Conservation (phyloP, 2,888 invertebrate species). For the Microdon myrmicae region DNA sequence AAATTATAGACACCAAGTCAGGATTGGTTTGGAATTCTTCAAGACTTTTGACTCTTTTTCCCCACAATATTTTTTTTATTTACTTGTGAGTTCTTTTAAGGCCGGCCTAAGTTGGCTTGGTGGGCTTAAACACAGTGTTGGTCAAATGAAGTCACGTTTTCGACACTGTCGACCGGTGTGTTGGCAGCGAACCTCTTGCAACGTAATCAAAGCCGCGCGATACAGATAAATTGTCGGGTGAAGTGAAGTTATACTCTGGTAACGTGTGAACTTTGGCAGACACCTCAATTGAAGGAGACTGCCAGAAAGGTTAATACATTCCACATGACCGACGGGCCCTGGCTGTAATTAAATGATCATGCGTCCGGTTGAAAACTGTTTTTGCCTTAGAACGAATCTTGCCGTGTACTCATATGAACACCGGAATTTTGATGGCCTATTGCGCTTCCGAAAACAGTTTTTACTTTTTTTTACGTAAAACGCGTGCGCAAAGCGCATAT, state of each 20-base stretch:
- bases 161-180: conserved; percentile 46
- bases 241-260: conserved; percentile 30
- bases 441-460: too few species aligned
- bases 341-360: too few species aligned
- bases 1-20: conserved; percentile 47
- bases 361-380: too few species aligned
- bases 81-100: conserved; percentile 8
- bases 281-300: too few species aligned
- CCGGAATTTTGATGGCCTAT: too few species aligned
- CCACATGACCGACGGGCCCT: too few species aligned
- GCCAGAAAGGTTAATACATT: too few species aligned
- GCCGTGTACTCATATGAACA: too few species aligned
- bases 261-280: too few species aligned
- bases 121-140: conserved; percentile 32
- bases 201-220: conserved; percentile 25
- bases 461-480: too few species aligned
- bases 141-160: conserved; percentile 56
- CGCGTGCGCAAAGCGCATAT: too few species aligned
- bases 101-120: conserved; percentile 14
- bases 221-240: conserved; percentile 41
- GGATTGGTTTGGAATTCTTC: conserved; percentile 48
- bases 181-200: conserved; percentile 11
- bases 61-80: conserved; percentile 5
- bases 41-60: conserved; percentile 21
- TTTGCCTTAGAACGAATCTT: too few species aligned